phyloP scores from a whole-genome alignment of 2,797 vertebrate genomes.

The Hoplostethus atlanticus region DNA sequence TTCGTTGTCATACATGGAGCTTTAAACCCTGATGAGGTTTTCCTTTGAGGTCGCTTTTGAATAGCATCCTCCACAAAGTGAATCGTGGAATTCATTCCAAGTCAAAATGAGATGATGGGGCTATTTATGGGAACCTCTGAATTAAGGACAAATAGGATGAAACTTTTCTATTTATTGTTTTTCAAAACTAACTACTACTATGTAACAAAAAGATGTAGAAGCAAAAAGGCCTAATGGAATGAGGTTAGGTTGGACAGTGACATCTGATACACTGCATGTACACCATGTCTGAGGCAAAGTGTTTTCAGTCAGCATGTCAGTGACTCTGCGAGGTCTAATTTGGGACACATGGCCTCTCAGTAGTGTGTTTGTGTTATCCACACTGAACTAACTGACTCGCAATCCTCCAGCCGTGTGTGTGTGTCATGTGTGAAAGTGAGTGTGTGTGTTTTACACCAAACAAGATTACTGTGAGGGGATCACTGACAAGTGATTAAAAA shows the following conservation, averaged over 20 bases:
- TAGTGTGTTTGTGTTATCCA: slow-evolving; percentile 51
- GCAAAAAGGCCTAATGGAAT: slow-evolving; percentile 13
- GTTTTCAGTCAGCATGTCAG: slow-evolving; percentile 45
- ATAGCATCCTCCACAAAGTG: slow-evolving; percentile 2
- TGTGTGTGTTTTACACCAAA: slow-evolving; percentile 63
- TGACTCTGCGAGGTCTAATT: slow-evolving; percentile 66
- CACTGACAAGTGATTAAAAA: slow-evolving; percentile 62
- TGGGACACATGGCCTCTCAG: slow-evolving; percentile 61
- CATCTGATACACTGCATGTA: slow-evolving; percentile 27
- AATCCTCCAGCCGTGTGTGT: slow-evolving; percentile 8
- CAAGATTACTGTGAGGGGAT: slow-evolving; percentile 62
- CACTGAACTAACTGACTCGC: slow-evolving; percentile 27
- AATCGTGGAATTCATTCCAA: background rate
- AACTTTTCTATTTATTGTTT: background rate
- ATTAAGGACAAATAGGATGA: too few species aligned
- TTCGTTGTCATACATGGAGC: slow-evolving; percentile 47
- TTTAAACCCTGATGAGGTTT: slow-evolving; percentile 43
- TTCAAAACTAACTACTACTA: background rate
- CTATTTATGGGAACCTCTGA: background rate
- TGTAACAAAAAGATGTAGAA: background rate
- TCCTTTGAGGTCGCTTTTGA: slow-evolving; percentile 16
- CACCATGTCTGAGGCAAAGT: slow-evolving; percentile 7
- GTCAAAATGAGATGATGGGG: background rate
- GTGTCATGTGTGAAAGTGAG: slow-evolving; percentile 40
- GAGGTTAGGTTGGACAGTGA: slow-evolving; percentile 18